A percentile compares a stretch with the other conserved stretches of the same genome.
Conservation (phyloP, 1,140 invertebrate species). For the Aphidius gifuensis region DNA sequence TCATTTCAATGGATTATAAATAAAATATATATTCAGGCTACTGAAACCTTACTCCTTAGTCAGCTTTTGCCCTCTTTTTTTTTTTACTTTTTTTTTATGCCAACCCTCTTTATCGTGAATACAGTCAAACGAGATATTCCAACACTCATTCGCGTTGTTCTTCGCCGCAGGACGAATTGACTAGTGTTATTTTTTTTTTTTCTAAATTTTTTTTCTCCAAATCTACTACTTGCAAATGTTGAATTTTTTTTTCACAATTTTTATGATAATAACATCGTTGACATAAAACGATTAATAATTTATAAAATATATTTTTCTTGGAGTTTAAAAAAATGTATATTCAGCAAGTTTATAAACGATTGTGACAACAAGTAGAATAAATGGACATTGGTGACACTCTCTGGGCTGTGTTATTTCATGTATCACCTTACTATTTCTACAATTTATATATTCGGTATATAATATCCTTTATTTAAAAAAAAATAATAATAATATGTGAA, state of each 20-base stretch:
- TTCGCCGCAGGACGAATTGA: no score
- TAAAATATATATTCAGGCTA: constrained; percentile 34
- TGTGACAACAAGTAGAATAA: not conserved
- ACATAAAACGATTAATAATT: no score
- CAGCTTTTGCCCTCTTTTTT: constrained; percentile 6
- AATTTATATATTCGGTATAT: constrained; percentile 19
- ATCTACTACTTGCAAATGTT: not conserved
- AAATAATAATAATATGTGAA: not conserved
- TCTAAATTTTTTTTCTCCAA: not conserved
- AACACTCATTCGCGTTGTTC: no score
- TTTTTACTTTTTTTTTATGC: not conserved
- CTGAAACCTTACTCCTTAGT: constrained; percentile 11
- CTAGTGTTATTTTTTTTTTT: not conserved
- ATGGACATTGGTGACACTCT: constrained; percentile 18
- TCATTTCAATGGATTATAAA: constrained; percentile 37
- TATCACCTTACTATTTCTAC: constrained; percentile 18
- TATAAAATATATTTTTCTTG: no score
- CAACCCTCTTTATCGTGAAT: constrained; percentile 2
- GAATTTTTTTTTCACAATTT: no score
- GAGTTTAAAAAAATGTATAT: no score
- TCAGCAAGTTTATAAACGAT: no score
- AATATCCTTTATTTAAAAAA: not conserved
- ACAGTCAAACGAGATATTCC: not conserved
- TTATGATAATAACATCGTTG: no score
- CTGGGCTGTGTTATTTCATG: constrained; percentile 8